Evolutionary conservation across 2,113 vertebrate species (phyloP), one percentile per base, ranked within the genome.

Genomic region (Leucopternis melanops): DNA sequence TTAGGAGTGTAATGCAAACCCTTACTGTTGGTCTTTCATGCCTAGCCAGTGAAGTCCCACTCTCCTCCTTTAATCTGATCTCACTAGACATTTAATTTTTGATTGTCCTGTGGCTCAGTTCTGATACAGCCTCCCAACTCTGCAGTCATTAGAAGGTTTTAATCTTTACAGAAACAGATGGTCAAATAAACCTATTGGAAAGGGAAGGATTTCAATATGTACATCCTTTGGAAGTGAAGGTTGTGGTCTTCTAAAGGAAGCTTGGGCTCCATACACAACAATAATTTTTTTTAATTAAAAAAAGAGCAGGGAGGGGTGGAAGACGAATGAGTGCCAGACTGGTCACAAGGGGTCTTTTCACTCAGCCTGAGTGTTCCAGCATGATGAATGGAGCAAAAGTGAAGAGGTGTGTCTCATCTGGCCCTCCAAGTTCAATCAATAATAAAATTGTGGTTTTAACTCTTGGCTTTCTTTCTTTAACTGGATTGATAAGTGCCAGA

Each of bases 111-210:
- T 55, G 67, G 75, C 54, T 94, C 45, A 10, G 10, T 88, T 92
- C 70, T 90, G 71, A 77, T 83, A n/a, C 49, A 47, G 27, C 19
- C 49, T 95, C 78, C 84, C 90, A 95, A 20, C 65, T 66, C 71
- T 59, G 58, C 69, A 91, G 40, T 92, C 73, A 16, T 92, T 55
- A 31, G 20, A 91, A 80, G 57, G 72, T 93, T 96, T 94, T 80
- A 95, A 77, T 88, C 74, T 91, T 87, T 88, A 66, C 58, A 92
- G 86, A 92, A 95, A 80, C 42, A 91, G 86, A 91, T 94, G 83
- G 75, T 72, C 23, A 81, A 88, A 70, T 81, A 86, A 65, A 66
- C 62, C 62, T 50, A 69, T 61, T 83, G 54, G 31, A 72, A 91
- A 70, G 40, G 34, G 49, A 6, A 77, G 16, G 38, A 54, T 92